These are phyloP conservation scores for Cryptotermes secundus DNA, from an alignment of 1,140 invertebrate genomes.

Conservation along the genomic window DNA sequence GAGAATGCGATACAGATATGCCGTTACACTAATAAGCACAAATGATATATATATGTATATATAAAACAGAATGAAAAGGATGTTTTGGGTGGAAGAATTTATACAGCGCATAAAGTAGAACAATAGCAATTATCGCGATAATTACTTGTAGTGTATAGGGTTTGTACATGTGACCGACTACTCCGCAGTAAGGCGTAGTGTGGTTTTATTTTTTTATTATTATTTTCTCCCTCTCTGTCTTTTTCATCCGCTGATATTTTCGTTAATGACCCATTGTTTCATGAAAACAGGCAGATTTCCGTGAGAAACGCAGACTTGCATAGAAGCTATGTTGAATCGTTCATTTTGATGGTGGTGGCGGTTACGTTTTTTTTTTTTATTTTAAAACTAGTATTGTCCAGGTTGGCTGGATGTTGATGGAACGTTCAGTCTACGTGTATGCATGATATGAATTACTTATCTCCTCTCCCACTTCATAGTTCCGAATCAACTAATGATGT, in stretches of 20 bases:
- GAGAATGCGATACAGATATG: neutral
- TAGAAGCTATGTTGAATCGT: neutral
- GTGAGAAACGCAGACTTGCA: neutral
- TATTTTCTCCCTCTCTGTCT: neutral
- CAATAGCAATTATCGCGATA: neutral
- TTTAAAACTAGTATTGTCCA: neutral
- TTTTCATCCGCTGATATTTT: neutral
- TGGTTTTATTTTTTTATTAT: neutral
- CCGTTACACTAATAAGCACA: neutral
- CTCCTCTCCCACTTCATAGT: neutral
- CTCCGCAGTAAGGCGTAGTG: neutral
- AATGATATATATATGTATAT: neutral
- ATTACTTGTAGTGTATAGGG: neutral
- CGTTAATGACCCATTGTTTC: conserved; percentile 19
- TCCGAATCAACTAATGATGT: neutral
- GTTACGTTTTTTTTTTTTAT: neutral
- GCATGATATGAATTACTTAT: neutral
- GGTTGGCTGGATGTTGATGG: neutral
- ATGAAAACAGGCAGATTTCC: conserved; percentile 9
- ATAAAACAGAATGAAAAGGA: neutral
- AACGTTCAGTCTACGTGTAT: neutral
- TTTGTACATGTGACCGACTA: neutral
- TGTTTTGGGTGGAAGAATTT: neutral
- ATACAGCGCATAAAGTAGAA: neutral
- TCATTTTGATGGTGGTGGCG: neutral